These are phyloP conservation scores for Mythimna vitellina DNA, from an alignment of 2,888 invertebrate genomes.

Conservation along the genomic window DNA sequence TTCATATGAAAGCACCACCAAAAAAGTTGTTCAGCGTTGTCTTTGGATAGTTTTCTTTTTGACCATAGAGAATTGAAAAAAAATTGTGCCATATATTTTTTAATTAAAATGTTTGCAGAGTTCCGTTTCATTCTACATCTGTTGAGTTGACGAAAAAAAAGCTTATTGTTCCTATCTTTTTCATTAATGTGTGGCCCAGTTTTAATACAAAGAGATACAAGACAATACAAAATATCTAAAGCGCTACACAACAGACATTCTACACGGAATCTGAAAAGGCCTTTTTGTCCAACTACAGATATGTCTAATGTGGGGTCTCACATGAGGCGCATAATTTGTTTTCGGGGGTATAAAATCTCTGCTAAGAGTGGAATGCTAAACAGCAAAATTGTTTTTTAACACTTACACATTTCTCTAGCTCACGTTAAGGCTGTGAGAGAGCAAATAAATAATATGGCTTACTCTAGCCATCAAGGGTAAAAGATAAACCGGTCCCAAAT, in stretches of 20 bases:
- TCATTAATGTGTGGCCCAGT: conserved; percentile 42
- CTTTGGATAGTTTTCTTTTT: neutral
- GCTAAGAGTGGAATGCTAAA: neutral
- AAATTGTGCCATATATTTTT: neutral
- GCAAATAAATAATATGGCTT: no score
- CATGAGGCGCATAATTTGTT: no score
- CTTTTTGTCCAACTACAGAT: conserved; percentile 15
- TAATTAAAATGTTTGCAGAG: neutral
- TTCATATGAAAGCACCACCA: conserved; percentile 11
- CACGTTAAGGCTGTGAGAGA: neutral
- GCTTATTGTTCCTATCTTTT: conserved; percentile 25
- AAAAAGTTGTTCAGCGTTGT: conserved; percentile 5
- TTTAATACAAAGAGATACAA: conserved; percentile 19
- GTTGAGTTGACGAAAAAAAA: neutral
- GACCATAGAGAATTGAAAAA: neutral
- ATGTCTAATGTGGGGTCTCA: neutral
- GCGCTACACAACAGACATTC: conserved; percentile 5
- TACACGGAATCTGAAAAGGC: conserved; percentile 11
- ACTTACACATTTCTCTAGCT: neutral
- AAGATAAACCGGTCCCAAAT: neutral
- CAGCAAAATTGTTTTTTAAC: neutral
- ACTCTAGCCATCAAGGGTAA: no score
- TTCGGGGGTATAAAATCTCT: neutral
- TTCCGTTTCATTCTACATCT: conserved; percentile 1
- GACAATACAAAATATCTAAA: conserved; percentile 33